Conservation (phyloP, 2,113 vertebrate genomes). For the Casuarius casuarius region DNA sequence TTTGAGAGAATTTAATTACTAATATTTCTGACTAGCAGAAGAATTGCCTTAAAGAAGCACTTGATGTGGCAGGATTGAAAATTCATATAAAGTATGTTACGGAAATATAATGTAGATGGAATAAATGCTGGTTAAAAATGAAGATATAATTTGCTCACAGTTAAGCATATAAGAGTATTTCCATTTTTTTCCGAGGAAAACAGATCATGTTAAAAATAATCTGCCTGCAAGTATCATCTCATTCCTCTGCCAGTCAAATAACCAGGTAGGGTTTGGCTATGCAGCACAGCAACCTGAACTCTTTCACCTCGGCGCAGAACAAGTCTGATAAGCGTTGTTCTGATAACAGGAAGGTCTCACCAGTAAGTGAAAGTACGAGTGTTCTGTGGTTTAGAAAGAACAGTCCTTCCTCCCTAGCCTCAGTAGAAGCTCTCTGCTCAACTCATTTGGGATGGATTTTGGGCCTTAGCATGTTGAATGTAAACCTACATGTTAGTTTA, state of each 20-base stretch:
- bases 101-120: slow-evolving; percentile 15
- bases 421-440: not conserved
- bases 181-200: not conserved
- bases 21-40: slow-evolving; percentile 78
- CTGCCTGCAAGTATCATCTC: not conserved
- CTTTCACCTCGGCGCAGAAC: not conserved
- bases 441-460: not conserved
- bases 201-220: slow-evolving; percentile 10
- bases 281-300: not conserved
- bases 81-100: slow-evolving; percentile 34
- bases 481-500: not conserved
- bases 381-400: not conserved
- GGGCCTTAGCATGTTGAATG: not conserved
- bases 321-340: not conserved
- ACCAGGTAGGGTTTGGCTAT: not conserved
- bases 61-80: slow-evolving; percentile 41
- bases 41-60: slow-evolving; percentile 70
- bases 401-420: not conserved
- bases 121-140: slow-evolving; percentile 37
- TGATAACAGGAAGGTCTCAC: not conserved
- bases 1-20: slow-evolving; percentile 78
- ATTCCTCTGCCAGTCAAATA: not conserved
- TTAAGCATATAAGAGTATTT: not conserved
- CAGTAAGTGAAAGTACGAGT: rapidly evolving
- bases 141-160: slow-evolving; percentile 29